A percentile compares a stretch with the other conserved stretches of the same genome.
Evolutionary conservation across 1,140 invertebrate species (phyloP).

Genomic region (Leptinotarsa texana): DNA sequence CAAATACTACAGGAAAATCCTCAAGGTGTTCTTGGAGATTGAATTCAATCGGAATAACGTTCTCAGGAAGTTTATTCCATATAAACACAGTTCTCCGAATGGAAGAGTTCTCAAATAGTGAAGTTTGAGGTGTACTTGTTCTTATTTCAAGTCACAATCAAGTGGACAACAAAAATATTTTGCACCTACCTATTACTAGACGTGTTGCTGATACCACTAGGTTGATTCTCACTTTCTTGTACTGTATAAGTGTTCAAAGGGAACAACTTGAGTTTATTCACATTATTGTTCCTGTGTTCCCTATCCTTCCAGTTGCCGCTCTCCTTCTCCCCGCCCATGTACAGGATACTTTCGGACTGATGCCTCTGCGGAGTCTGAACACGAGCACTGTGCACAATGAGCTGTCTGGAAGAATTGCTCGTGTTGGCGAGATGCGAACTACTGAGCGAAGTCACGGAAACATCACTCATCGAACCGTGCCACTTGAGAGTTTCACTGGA

Average conservation of each 20-base stretch:
- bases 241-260: conserved; percentile 66
- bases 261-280: conserved; percentile 59
- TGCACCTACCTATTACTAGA: conserved; percentile 44
- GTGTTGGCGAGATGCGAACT: conserved; percentile 48
- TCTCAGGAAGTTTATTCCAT: too few relatives aligned
- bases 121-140: too few relatives aligned
- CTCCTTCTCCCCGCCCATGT: conserved; percentile 59
- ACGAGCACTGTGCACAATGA: conserved; percentile 78
- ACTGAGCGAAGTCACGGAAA: conserved; percentile 66
- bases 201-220: conserved; percentile 26
- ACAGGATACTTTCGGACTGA: conserved; percentile 78
- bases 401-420: conserved; percentile 58
- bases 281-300: conserved; percentile 54
- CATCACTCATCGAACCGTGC: conserved; percentile 78
- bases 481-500: conserved; percentile 83
- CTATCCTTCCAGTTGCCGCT: conserved; percentile 46
- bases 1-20: too few relatives aligned
- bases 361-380: conserved; percentile 81
- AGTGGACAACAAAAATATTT: background rate
- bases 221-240: conserved; percentile 51
- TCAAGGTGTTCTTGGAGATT: too few relatives aligned
- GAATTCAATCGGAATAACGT: too few relatives aligned
- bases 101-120: too few relatives aligned
- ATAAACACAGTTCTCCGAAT: too few relatives aligned
- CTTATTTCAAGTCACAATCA: too few relatives aligned